Conservation (phyloP, 2,113 vertebrate species). For the Reinhardtius hippoglossoides region DNA sequence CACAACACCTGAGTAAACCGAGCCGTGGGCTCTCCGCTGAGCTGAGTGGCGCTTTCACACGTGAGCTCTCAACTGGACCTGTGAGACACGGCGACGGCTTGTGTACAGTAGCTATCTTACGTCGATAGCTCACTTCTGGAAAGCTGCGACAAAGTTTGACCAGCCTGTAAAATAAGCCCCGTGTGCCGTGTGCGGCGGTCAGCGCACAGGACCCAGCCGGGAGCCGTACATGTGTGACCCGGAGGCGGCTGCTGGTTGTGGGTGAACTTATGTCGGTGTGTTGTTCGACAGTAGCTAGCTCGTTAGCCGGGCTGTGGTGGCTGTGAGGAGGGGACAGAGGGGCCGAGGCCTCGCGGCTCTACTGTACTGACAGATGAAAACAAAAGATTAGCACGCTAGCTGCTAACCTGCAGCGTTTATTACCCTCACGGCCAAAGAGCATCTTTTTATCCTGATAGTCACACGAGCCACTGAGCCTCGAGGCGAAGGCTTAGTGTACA, state of each 20-base stretch:
- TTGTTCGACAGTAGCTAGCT: constrained; percentile 50
- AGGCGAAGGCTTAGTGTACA: background rate
- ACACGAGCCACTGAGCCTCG: background rate
- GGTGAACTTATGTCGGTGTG: constrained; percentile 42
- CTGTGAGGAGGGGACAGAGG: constrained; percentile 43
- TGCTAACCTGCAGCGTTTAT: constrained; percentile 16
- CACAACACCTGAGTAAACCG: background rate
- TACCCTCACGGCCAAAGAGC: background rate
- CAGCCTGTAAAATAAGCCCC: background rate
- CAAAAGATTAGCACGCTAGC: constrained; percentile 74
- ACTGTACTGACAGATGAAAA: constrained; percentile 69
- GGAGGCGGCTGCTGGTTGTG: background rate
- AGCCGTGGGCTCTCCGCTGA: background rate
- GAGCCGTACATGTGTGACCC: background rate
- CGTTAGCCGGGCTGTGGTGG: constrained; percentile 52
- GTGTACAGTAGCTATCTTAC: constrained; percentile 25
- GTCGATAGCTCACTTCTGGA: constrained; percentile 41
- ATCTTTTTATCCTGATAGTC: background rate
- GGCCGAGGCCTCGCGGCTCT: constrained; percentile 68
- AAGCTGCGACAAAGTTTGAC: constrained; percentile 66
- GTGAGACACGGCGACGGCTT: background rate
- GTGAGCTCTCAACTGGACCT: background rate
- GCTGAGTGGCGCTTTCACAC: background rate
- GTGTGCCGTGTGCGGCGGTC: background rate
- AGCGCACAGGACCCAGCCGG: background rate